A percentile compares a stretch with the other conserved stretches of the same genome.
Evolutionary conservation across 2,113 vertebrate genomes (phyloP).

Genomic region (Dasyurus viverrinus): DNA sequence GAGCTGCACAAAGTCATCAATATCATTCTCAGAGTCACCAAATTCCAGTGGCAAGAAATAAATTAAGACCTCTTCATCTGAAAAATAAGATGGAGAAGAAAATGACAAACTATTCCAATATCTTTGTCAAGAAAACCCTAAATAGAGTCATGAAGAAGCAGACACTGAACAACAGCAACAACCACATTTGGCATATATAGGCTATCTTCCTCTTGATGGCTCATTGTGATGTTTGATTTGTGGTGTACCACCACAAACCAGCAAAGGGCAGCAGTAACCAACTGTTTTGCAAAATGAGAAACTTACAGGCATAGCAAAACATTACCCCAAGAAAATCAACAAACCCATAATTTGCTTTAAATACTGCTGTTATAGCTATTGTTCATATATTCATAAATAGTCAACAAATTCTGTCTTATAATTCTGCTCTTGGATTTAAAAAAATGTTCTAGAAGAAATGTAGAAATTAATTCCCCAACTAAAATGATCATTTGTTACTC

Average conservation of each 20-base stretch:
- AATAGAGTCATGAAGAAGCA: not conserved
- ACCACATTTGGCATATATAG: not conserved
- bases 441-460: not conserved
- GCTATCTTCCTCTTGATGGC: slow-evolving; percentile 21
- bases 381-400: not conserved
- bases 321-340: not conserved
- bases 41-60: not conserved
- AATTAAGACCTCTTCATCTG: not conserved
- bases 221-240: slow-evolving; percentile 71
- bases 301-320: not conserved
- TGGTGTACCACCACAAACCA: slow-evolving; percentile 75
- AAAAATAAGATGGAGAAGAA: not conserved
- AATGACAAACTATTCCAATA: not conserved
- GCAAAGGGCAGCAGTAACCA: slow-evolving; percentile 79
- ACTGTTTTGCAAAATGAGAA: slow-evolving; percentile 66
- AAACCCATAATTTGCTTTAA: not conserved
- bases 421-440: slow-evolving; percentile 9
- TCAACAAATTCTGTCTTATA: not conserved
- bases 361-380: not conserved
- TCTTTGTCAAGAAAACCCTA: not conserved
- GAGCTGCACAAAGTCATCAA: not conserved
- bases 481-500: slow-evolving; percentile 16
- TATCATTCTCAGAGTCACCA: not conserved
- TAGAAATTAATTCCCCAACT: not conserved
- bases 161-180: not conserved